Base-by-base conservation (phyloP, 1,140 invertebrate species). In the Spodoptera litura region DNA sequence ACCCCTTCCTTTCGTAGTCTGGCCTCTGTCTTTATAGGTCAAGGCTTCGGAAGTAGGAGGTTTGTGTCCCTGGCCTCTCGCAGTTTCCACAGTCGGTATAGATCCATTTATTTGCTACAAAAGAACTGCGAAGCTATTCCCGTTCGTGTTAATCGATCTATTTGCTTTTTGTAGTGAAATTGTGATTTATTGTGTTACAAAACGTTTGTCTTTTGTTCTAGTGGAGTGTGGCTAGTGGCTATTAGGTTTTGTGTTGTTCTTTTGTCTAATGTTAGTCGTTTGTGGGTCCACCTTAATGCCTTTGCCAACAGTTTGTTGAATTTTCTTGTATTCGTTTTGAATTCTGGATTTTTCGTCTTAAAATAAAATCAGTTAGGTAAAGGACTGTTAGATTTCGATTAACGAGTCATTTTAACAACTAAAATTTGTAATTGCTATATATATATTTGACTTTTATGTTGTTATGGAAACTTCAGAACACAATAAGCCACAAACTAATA, bases 11-110 rank as follows among this genome's bases (percentile, higher is more conserved):
- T 68, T 49, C 64, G 64, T 3, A 53, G 64, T 68, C 52, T 71
- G 68, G 52, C 68, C 27, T 71, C 64, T 25, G 49, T 53, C 12
- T 71, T 71, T 20, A 56, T 71, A 56, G 68, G 68, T 71, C 68
- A 71, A 71, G 68, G 68, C 52, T n/a, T 55, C 12, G 13, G 25
- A 71, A 51, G 49, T 13, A 13, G 13, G 25, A 56, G 68, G 49
- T 49, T 25, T 55, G 38, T 51, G 52, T 71, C 68, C 68, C 68
- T 71, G 68, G 68, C 68, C 68, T 53, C 51, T 11, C 13, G 13
- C 27, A 31, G 49, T 55, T 12, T 68, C 49, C 49, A 68, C 49
- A 68, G 52, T 20, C 3, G 31, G 3, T 27, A 68, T 12, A 49
- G 52, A 27, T 68, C 64, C 64, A 68, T 68, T 68, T 68, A 52